A percentile compares a stretch with the other conserved stretches of the same genome.
These are phyloP conservation scores for Mesoclemmys tuberculata DNA, from an alignment of 2,113 vertebrate genomes.

Conservation along the genomic window DNA sequence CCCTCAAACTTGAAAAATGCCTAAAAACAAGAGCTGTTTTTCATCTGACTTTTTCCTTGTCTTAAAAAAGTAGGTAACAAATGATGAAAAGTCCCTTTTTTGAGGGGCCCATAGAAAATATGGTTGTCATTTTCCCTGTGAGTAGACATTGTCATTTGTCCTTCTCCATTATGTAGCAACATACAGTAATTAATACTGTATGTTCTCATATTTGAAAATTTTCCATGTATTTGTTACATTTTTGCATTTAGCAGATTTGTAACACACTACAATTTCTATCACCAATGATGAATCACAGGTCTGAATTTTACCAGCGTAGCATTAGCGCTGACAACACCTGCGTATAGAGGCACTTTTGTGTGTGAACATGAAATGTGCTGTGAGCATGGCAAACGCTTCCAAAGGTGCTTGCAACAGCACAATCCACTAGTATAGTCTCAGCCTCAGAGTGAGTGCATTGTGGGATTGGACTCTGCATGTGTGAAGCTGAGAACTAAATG, in stretches of 20 bases:
- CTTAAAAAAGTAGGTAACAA: background rate
- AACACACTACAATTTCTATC: background rate
- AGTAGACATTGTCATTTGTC: background rate
- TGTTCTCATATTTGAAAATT: conserved; percentile 1
- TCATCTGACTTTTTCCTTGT: background rate
- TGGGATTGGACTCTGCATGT: background rate
- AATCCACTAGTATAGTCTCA: background rate
- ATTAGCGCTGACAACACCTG: background rate
- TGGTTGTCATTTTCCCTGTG: background rate
- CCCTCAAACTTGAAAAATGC: background rate
- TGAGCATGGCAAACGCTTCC: background rate
- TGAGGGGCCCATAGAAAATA: background rate
- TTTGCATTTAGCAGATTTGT: background rate
- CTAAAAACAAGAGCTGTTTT: background rate
- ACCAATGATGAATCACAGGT: background rate
- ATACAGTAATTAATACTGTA: background rate
- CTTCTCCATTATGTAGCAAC: background rate
- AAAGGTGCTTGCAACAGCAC: background rate
- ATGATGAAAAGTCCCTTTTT: background rate
- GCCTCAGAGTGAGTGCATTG: background rate
- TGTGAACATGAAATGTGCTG: background rate
- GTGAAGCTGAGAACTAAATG: background rate
- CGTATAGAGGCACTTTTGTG: background rate
- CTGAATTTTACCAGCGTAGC: background rate
- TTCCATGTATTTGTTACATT: background rate